Percentiles rank a stretch among this genome's conserved stretches.
Conservation (phyloP, 2,113 vertebrate species). For the Miniopterus natalensis region DNA sequence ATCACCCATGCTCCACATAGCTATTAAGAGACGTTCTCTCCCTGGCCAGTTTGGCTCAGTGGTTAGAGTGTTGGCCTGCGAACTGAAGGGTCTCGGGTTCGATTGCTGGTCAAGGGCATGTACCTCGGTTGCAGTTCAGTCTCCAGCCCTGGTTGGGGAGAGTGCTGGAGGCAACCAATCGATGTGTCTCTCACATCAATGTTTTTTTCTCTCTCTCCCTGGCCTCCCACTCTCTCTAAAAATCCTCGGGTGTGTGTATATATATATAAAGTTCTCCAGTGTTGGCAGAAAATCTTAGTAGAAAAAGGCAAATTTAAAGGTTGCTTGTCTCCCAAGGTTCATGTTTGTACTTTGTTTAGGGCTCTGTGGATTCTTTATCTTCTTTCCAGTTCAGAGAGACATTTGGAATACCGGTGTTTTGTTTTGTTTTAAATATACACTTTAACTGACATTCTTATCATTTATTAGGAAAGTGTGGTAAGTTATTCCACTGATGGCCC, state of each 20-base stretch:
- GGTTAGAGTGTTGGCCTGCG: no score
- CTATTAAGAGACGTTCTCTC: neutral
- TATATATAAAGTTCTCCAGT: neutral
- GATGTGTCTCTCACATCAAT: no score
- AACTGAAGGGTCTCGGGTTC: no score
- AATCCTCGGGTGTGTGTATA: no score
- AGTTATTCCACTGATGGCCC: neutral
- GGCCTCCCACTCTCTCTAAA: no score
- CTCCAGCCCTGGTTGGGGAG: no score
- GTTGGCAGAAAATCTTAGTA: neutral
- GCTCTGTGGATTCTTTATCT: neutral
- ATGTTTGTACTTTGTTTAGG: neutral
- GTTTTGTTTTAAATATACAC: neutral
- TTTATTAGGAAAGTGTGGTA: neutral
- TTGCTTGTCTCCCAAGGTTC: neutral
- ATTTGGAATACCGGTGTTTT: neutral
- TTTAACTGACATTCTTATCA: constrained; percentile 4
- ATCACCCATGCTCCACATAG: neutral
- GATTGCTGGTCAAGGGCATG: no score
- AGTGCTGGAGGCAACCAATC: no score
- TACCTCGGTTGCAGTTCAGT: no score
- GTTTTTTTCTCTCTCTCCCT: no score
- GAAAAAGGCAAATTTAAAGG: neutral
- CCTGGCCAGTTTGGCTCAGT: no score
- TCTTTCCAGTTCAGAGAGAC: neutral